These are phyloP conservation scores for Baryphthengus martii DNA, from an alignment of 2,113 vertebrate species.

Conservation along the genomic window DNA sequence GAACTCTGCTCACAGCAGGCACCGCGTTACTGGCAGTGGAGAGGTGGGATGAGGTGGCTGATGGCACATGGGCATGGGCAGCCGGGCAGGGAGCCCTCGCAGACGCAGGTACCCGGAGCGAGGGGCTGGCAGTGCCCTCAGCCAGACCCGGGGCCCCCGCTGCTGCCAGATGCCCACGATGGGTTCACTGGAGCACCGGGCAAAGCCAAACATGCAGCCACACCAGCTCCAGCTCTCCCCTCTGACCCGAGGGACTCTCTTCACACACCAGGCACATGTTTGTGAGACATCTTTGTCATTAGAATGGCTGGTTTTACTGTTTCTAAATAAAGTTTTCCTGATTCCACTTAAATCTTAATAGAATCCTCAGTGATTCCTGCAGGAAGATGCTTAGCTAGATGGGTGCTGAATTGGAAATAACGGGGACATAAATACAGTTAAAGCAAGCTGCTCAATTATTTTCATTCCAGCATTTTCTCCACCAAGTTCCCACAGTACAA, in stretches of 20 bases:
- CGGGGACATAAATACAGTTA: background rate
- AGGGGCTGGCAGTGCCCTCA: accelerated
- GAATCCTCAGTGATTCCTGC: background rate
- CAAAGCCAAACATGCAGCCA: accelerated
- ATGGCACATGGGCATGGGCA: background rate
- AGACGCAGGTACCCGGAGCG: background rate
- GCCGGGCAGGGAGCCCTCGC: accelerated
- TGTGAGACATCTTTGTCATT: background rate
- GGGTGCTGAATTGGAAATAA: background rate
- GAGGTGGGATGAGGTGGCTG: background rate
- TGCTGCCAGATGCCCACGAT: accelerated
- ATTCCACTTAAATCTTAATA: background rate
- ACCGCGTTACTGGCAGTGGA: accelerated
- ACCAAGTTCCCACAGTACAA: accelerated
- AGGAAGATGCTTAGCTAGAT: background rate
- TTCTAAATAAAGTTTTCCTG: background rate
- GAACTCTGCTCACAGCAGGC: background rate
- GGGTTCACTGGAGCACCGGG: accelerated
- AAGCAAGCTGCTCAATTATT: background rate
- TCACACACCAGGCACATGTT: accelerated
- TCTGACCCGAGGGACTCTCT: background rate
- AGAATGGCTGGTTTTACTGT: background rate
- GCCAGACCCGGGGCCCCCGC: accelerated
- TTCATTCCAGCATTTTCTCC: background rate
- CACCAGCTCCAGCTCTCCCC: background rate